Conservation (phyloP, 2,888 invertebrate species). For the Mesoligia furuncula region DNA sequence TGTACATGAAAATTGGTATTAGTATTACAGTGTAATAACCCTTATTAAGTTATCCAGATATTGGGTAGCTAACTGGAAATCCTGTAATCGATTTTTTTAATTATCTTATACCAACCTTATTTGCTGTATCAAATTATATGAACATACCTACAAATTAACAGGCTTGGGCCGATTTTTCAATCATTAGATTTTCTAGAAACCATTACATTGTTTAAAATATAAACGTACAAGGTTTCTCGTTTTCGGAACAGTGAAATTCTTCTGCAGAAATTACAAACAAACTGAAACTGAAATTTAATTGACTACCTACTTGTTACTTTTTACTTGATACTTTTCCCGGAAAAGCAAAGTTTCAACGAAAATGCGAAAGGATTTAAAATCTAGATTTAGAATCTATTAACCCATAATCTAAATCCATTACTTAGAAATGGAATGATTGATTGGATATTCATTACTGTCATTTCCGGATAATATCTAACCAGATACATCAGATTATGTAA, state of each 20-base stretch:
- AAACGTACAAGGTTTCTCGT: constrained; percentile 11
- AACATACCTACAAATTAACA: neutral
- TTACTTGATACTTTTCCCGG: neutral
- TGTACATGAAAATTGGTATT: constrained; percentile 16
- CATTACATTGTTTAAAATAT: neutral
- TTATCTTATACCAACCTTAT: neutral
- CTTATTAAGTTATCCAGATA: constrained; percentile 1
- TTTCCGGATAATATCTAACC: neutral
- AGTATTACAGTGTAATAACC: constrained; percentile 7
- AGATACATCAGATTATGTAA: neutral
- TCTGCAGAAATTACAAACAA: constrained; percentile 21
- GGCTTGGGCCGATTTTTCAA: neutral
- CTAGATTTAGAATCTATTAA: constrained; percentile 4
- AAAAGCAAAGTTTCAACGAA: constrained; percentile 6
- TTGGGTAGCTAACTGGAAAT: neutral
- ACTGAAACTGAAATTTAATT: constrained; percentile 21
- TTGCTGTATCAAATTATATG: neutral
- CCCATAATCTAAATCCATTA: neutral
- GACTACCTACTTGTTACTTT: neutral
- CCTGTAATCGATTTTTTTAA: neutral
- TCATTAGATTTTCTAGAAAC: neutral
- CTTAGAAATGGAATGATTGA: neutral
- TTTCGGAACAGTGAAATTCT: neutral
- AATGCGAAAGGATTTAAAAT: neutral
- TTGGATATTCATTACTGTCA: neutral